Evolutionary conservation across 2,888 invertebrate genomes (phyloP).

Genomic region (Chirona hameri): DNA sequence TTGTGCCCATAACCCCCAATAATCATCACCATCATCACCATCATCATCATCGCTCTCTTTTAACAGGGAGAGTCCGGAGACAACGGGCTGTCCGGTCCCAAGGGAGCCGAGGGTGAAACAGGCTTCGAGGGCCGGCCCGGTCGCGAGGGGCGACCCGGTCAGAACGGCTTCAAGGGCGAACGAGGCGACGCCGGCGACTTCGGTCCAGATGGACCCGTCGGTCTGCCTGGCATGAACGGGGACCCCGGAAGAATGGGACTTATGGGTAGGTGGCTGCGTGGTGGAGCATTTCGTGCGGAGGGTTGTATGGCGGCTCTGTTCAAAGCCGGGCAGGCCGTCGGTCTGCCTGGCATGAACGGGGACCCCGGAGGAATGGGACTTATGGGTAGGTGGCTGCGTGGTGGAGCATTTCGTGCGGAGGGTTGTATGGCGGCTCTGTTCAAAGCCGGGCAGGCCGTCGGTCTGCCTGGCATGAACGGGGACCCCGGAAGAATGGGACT

Average conservation of each 20-base stretch:
- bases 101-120: slow-evolving; percentile 40
- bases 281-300: slow-evolving; percentile 49
- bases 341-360: neutral
- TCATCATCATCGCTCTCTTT: neutral
- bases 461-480: neutral
- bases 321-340: no score
- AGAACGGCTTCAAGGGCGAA: slow-evolving; percentile 37
- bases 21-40: no score
- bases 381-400: neutral
- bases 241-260: neutral
- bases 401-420: slow-evolving; percentile 49
- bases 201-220: neutral
- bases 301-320: no score
- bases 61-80: slow-evolving; percentile 43
- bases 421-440: no score
- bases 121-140: slow-evolving; percentile 40
- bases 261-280: neutral
- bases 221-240: neutral
- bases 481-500: neutral
- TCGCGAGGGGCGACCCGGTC: slow-evolving; percentile 41
- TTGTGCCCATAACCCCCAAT: no score
- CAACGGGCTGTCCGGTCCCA: slow-evolving; percentile 40
- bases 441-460: no score
- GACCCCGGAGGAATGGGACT: neutral
- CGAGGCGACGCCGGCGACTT: slow-evolving; percentile 37